phyloP scores from a whole-genome alignment of 2,113 vertebrate species.

The Mormyrus lacerda region DNA sequence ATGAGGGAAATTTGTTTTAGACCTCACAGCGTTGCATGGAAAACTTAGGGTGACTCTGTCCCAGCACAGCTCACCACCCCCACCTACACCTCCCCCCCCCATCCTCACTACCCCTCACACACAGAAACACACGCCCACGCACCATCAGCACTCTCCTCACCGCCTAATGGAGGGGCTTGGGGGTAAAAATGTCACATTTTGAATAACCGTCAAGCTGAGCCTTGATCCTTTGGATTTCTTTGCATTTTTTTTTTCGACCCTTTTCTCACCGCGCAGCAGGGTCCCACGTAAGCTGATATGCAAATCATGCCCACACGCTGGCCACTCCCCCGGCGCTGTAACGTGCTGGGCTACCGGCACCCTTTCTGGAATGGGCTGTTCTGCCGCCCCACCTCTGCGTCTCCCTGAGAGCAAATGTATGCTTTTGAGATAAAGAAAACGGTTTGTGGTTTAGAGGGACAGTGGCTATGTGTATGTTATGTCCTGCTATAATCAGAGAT shows the following conservation, averaged over 20 bases:
- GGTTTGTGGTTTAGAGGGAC: background rate
- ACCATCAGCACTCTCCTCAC: background rate
- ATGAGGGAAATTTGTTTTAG: background rate
- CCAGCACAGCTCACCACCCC: background rate
- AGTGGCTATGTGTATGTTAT: background rate
- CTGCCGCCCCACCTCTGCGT: background rate
- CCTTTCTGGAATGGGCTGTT: background rate
- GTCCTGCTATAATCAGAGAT: background rate
- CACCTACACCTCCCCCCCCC: background rate
- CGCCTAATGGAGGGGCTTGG: background rate
- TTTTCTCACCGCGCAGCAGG: background rate
- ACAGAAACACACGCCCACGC: background rate
- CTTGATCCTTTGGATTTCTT: constrained; percentile 17
- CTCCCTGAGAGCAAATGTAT: background rate
- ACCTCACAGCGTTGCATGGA: background rate
- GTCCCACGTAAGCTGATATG: background rate
- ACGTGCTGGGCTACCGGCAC: background rate
- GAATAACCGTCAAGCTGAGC: constrained; percentile 41
- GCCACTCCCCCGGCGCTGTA: background rate
- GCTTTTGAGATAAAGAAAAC: background rate
- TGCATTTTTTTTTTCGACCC: constrained; percentile 30
- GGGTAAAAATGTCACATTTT: constrained; percentile 34
- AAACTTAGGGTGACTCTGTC: background rate
- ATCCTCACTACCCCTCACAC: background rate
- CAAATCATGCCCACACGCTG: constrained; percentile 12